Conservation (phyloP, 2,113 vertebrate genomes). For the Turdus rufiventris region DNA sequence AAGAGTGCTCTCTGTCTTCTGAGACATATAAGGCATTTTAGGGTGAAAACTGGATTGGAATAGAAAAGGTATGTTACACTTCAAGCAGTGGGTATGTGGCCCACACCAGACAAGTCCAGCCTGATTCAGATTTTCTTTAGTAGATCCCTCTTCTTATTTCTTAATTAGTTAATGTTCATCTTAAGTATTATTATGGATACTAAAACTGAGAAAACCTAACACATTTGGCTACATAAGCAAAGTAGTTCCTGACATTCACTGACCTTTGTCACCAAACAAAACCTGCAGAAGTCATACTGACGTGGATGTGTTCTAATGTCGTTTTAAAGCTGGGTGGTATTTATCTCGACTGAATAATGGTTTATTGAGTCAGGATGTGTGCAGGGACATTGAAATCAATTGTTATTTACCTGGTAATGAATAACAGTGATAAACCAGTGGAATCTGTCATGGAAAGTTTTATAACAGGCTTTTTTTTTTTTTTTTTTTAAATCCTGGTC, state of each 20-base stretch:
- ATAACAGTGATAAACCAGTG: not conserved
- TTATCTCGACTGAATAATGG: not conserved
- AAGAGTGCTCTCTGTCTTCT: not conserved
- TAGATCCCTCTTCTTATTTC: not conserved
- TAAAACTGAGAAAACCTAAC: not conserved
- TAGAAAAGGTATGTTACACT: not conserved
- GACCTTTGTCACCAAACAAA: not conserved
- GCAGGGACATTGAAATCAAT: not conserved
- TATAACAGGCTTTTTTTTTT: not conserved
- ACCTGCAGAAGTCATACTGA: not conserved
- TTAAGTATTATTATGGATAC: not conserved
- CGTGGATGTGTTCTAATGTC: not conserved
- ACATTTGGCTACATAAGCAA: not conserved
- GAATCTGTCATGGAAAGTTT: not conserved
- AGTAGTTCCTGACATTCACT: not conserved
- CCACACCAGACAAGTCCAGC: not conserved
- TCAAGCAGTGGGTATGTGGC: not conserved
- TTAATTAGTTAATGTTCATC: not conserved
- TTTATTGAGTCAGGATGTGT: conserved; percentile 37
- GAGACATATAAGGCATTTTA: not conserved
- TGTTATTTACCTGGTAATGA: conserved; percentile 39
- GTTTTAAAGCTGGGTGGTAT: not conserved
- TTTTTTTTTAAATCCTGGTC: not conserved
- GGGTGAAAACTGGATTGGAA: not conserved
- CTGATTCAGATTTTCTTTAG: not conserved